These are phyloP conservation scores for Plagodis pulveraria DNA, from an alignment of 2,888 invertebrate species.

Conservation along the genomic window DNA sequence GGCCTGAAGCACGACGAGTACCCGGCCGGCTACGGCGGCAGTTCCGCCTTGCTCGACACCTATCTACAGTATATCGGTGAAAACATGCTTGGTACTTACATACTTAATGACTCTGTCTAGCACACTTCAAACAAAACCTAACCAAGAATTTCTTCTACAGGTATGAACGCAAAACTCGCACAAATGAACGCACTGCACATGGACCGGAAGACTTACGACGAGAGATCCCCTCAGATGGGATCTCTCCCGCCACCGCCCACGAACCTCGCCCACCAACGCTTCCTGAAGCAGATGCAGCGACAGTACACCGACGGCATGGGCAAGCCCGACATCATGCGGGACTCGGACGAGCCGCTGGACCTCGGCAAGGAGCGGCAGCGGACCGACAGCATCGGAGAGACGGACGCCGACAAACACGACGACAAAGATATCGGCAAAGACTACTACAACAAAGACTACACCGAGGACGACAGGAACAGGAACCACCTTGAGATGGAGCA, in stretches of 20 bases:
- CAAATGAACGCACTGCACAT: constrained; percentile 88
- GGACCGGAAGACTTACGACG: constrained; percentile 82
- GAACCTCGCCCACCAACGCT: constrained; percentile 84
- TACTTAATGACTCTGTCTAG: not conserved
- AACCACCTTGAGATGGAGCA: constrained; percentile 60
- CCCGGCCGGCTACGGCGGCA: constrained; percentile 88
- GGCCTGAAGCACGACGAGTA: constrained; percentile 88
- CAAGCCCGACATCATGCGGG: constrained; percentile 84
- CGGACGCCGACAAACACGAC: constrained; percentile 80
- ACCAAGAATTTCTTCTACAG: constrained; percentile 63
- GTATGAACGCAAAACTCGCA: constrained; percentile 91
- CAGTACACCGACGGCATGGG: constrained; percentile 84
- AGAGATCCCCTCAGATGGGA: constrained; percentile 83
- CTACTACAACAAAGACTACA: constrained; percentile 65
- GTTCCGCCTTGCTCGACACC: constrained; percentile 93
- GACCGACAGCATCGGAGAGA: constrained; percentile 67
- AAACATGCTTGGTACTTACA: constrained; percentile 87
- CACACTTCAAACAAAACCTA: not conserved
- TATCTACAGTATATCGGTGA: constrained; percentile 95
- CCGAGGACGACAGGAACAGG: constrained; percentile 62
- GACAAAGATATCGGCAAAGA: constrained; percentile 79
- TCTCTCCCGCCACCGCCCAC: constrained; percentile 84
- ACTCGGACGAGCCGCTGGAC: constrained; percentile 81
- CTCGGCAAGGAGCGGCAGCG: constrained; percentile 81
- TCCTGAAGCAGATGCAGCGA: constrained; percentile 87